Evolutionary conservation across 2,113 vertebrate species (phyloP).

Genomic region (Anseranas semipalmata): DNA sequence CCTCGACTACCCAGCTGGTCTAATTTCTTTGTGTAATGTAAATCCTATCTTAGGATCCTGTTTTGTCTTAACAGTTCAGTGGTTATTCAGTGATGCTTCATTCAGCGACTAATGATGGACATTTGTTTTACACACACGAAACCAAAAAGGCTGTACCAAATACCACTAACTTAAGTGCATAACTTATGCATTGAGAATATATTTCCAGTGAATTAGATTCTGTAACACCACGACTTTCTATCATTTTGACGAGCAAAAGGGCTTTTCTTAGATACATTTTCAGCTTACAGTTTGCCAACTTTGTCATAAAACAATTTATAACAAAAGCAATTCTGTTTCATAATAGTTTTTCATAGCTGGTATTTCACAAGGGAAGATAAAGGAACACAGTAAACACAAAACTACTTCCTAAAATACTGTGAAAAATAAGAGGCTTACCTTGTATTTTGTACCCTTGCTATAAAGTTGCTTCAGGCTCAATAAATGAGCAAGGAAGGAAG

Average conservation of each 20-base stretch:
- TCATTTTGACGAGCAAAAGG: constrained; percentile 9
- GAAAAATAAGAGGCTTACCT: constrained; percentile 43
- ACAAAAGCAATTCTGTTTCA: constrained; percentile 33
- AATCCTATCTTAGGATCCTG: background rate
- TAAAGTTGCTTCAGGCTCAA: constrained; percentile 17
- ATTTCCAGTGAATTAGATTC: constrained; percentile 9
- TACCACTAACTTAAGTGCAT: background rate
- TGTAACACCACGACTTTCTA: background rate
- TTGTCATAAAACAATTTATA: constrained; percentile 40
- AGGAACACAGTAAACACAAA: constrained; percentile 41
- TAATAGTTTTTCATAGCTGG: constrained; percentile 25
- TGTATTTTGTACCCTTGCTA: constrained; percentile 5
- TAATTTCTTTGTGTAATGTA: background rate
- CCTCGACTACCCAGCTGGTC: background rate
- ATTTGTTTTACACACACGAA: background rate
- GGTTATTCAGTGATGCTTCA: background rate
- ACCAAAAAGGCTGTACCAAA: background rate
- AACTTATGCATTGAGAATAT: constrained; percentile 6
- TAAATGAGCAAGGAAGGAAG: constrained; percentile 23
- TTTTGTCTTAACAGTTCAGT: background rate
- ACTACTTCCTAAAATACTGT: background rate
- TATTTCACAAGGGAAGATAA: constrained; percentile 31
- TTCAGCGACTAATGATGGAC: background rate
- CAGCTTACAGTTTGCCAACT: background rate
- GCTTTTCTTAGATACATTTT: constrained; percentile 25